Base-by-base conservation (phyloP, 2,888 invertebrate species). In the Ichneumoninae sp. region DNA sequence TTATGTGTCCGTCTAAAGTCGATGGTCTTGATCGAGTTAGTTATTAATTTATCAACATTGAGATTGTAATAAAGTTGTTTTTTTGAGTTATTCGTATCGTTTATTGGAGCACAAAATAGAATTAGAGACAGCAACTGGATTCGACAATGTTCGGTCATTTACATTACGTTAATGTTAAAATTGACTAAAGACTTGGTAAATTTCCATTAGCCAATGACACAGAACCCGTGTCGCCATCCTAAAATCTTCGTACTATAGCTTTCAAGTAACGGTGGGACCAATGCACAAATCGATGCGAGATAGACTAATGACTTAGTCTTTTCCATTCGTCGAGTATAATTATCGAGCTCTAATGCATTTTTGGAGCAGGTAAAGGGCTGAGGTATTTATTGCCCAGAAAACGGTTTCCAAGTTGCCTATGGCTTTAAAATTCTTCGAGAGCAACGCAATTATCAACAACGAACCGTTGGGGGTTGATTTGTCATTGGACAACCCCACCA, bases 321-420 rank as follows among this genome's bases (percentile, higher is more conserved):
- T 50, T 10, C 69, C 54, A 54, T 71, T 47, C 52, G 7, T 50
- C 26, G 33, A 57, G 80, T 65, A 60, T 81, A 73, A 78, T 78
- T 74, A 81, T 19, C 70, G 60, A 50, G 13, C 7, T 36, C 47
- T 70, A 60, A 71, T 65, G 74, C 40, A 57, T 52, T 69, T 40
- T 26, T 16, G 36, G 13, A 22, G 52, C 65, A 44, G 79, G 57
- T 36, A 65, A 79, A 75, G 33, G 54, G 70, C 47, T 65, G 65
- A 57, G 73, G 74, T 74, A 69, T 79, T 79, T 69, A 65, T 47
- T 50, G 63, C 30, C n/a, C 44, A 63, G 63, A 63, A 66, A 78
- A 57, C 33, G 30, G 63, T 63, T 63, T 47, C 16, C 40, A 33
- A 40, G 50, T 50, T 73, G 83, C 83, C 74, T 81, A 77, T 10